A percentile compares a stretch with the other conserved stretches of the same genome.
These are phyloP conservation scores for Vanessa atalanta DNA, from an alignment of 1,140 invertebrate species.

Conservation along the genomic window DNA sequence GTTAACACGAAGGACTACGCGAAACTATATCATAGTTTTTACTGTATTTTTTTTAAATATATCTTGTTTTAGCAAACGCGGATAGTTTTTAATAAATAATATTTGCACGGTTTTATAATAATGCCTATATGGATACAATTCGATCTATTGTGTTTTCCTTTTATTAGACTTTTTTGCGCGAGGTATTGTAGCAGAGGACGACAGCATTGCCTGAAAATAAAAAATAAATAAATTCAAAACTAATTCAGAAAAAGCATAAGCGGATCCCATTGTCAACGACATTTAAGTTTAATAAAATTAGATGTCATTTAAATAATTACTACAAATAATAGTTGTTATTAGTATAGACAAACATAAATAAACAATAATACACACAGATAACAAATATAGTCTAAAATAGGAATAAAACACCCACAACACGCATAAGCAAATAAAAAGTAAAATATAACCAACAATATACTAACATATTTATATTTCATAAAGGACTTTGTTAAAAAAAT, in stretches of 20 bases:
- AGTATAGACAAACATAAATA: neutral
- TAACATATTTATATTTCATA: neutral
- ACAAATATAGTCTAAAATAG: neutral
- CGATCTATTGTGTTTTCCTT: conserved; percentile 75
- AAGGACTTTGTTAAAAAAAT: neutral
- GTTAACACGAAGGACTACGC: neutral
- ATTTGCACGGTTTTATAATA: conserved; percentile 35
- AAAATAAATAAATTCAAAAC: conserved; percentile 67
- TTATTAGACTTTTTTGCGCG: conserved; percentile 80
- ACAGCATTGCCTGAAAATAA: conserved; percentile 80
- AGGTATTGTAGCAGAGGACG: conserved; percentile 79
- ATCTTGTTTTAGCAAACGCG: neutral
- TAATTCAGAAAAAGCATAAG: conserved; percentile 61
- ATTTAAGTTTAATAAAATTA: neutral
- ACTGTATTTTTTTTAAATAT: neutral
- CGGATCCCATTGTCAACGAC: neutral
- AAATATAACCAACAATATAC: neutral
- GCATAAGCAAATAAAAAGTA: conserved; percentile 1
- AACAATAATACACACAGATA: neutral
- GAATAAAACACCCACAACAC: neutral
- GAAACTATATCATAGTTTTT: neutral
- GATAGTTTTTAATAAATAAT: neutral
- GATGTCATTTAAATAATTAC: neutral
- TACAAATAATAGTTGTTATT: neutral
- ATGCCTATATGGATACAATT: neutral